Conservation (phyloP, 2,113 vertebrate species). For the Mesoclemmys tuberculata region DNA sequence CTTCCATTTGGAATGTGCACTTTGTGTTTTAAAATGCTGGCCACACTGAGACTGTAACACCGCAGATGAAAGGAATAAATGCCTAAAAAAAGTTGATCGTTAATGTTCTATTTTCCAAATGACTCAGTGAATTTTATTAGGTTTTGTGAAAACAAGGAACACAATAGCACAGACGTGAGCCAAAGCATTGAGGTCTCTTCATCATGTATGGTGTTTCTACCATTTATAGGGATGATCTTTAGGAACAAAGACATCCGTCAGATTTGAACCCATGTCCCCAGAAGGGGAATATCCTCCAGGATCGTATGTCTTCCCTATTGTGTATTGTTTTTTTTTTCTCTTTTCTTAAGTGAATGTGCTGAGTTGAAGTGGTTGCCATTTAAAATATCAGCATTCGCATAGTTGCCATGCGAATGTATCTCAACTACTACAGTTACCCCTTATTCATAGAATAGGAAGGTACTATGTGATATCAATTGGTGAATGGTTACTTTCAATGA, state of each 20-base stretch:
- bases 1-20: fast-evolving
- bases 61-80: not conserved
- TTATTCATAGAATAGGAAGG: not conserved
- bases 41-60: not conserved
- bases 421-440: not conserved
- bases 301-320: not conserved
- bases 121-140: not conserved
- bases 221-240: not conserved
- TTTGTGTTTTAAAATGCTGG: not conserved
- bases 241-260: not conserved
- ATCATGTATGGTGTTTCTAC: not conserved
- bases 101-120: not conserved
- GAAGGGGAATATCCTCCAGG: not conserved
- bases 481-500: not conserved
- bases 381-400: constrained; percentile 4
- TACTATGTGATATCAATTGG: not conserved
- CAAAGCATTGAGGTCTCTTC: not conserved
- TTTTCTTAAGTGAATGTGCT: not conserved
- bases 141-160: not conserved
- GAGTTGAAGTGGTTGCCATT: not conserved
- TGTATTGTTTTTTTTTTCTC: not conserved
- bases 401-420: not conserved
- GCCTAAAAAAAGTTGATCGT: not conserved
- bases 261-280: not conserved
- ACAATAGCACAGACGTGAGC: not conserved